Conservation (phyloP, 2,113 vertebrate species). For the Coregonus clupeaformis region DNA sequence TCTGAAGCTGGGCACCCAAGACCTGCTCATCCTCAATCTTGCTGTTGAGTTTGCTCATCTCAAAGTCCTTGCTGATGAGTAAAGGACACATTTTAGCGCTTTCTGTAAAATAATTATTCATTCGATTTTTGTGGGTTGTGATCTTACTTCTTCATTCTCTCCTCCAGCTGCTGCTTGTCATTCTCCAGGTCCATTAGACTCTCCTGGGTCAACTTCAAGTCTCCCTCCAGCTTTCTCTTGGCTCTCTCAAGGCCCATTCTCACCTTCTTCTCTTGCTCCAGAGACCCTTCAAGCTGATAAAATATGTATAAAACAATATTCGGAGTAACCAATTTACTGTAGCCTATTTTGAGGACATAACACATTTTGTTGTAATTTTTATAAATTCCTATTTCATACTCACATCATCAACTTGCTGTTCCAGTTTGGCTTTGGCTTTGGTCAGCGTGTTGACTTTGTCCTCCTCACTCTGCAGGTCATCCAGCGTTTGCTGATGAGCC, state of each 20-base stretch:
- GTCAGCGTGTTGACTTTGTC: conserved; percentile 80
- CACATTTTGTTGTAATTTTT: neutral
- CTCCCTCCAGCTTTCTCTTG: conserved; percentile 75
- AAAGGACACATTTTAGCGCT: neutral
- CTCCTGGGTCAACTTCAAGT: conserved; percentile 74
- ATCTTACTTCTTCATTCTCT: conserved; percentile 74
- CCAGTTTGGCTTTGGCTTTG: conserved; percentile 79
- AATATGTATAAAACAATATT: neutral
- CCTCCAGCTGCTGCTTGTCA: conserved; percentile 74
- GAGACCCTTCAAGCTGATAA: conserved; percentile 72
- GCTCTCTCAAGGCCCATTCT: conserved; percentile 75
- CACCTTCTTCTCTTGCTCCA: conserved; percentile 77
- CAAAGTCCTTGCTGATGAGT: conserved; percentile 82
- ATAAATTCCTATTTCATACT: conserved; percentile 36
- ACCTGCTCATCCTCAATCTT: conserved; percentile 87
- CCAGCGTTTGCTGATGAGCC: conserved; percentile 79
- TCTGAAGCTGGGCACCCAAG: conserved; percentile 79
- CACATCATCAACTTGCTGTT: conserved; percentile 81
- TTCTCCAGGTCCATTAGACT: conserved; percentile 78
- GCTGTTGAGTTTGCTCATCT: conserved; percentile 72
- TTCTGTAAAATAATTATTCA: neutral
- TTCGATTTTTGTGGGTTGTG: neutral
- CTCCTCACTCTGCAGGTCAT: conserved; percentile 80
- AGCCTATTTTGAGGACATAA: neutral
- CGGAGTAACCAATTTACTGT: neutral